These are phyloP conservation scores for Cenopis cana DNA, from an alignment of 2,888 invertebrate species.

Conservation along the genomic window DNA sequence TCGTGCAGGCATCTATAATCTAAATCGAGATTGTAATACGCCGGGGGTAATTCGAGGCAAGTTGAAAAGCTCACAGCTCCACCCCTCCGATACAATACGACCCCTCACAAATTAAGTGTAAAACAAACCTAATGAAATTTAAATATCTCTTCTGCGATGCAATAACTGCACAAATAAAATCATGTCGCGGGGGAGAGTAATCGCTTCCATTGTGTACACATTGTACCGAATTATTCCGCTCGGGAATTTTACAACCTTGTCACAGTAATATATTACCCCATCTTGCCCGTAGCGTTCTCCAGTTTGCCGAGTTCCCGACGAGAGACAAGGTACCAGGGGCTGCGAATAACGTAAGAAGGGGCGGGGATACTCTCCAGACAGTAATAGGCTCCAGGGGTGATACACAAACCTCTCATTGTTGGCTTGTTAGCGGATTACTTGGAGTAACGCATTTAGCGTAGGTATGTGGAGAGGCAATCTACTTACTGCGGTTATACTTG, in stretches of 20 bases:
- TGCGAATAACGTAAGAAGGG: conserved; percentile 69
- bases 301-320: conserved; percentile 48
- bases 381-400: conserved; percentile 81
- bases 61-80: conserved; percentile 70
- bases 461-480: conserved; percentile 65
- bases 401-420: conserved; percentile 80
- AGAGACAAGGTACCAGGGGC: conserved; percentile 71
- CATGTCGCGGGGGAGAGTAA: conserved; percentile 81
- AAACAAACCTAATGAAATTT: conserved; percentile 86
- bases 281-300: conserved; percentile 49
- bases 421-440: conserved; percentile 80
- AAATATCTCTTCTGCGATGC: conserved; percentile 82
- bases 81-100: conserved; percentile 69
- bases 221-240: conserved; percentile 69
- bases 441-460: conserved; percentile 71
- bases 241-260: conserved; percentile 68
- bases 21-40: conserved; percentile 74
- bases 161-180: conserved; percentile 85
- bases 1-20: conserved; percentile 76
- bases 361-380: conserved; percentile 75
- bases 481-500: conserved; percentile 52
- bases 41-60: conserved; percentile 72
- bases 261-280: conserved; percentile 53
- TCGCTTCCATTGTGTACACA: conserved; percentile 81
- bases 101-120: conserved; percentile 85